phyloP scores from a whole-genome alignment of 2,797 vertebrate genomes.

The Selene dorsalis region DNA sequence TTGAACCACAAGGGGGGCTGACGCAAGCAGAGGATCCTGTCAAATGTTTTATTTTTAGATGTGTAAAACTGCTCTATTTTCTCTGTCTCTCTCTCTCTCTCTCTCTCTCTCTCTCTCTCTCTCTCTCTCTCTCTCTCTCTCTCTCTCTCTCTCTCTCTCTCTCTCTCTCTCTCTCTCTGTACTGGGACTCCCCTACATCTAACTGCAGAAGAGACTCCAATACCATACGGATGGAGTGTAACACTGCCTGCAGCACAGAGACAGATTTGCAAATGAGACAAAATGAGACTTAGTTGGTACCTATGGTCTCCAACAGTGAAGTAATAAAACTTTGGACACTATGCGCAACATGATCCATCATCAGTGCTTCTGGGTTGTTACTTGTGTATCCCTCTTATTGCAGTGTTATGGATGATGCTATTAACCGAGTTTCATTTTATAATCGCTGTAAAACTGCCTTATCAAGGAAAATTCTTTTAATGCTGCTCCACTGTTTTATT shows the following conservation, averaged over 20 bases:
- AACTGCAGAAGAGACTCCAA: slow-evolving; percentile 58
- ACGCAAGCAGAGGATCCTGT: slow-evolving; percentile 76
- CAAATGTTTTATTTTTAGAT: slow-evolving; percentile 82
- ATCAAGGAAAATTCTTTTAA: slow-evolving; percentile 33
- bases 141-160: slow-evolving; percentile 10
- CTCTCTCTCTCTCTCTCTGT: slow-evolving; percentile 38
- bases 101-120: slow-evolving; percentile 11
- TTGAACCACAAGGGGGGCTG: slow-evolving; percentile 67
- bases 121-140: slow-evolving; percentile 50
- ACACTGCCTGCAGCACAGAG: slow-evolving; percentile 53
- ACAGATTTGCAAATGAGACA: slow-evolving; percentile 53
- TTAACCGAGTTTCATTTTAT: slow-evolving; percentile 32
- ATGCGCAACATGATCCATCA: slow-evolving; percentile 30
- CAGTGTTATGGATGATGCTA: slow-evolving; percentile 20
- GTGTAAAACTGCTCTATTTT: slow-evolving; percentile 78
- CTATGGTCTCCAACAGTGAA: slow-evolving; percentile 24
- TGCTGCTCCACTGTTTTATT: slow-evolving; percentile 10
- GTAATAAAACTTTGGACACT: slow-evolving; percentile 14
- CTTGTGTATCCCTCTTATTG: slow-evolving; percentile 18
- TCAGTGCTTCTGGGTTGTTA: slow-evolving; percentile 7
- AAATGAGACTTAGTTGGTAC: slow-evolving; percentile 41
- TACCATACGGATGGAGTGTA: slow-evolving; percentile 45
- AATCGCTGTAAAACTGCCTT: slow-evolving; percentile 23
- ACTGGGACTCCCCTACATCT: slow-evolving; percentile 66
- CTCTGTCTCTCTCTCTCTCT: slow-evolving; percentile 17